Conservation (phyloP, 2,888 invertebrate genomes). For the Escarpia spicata region DNA sequence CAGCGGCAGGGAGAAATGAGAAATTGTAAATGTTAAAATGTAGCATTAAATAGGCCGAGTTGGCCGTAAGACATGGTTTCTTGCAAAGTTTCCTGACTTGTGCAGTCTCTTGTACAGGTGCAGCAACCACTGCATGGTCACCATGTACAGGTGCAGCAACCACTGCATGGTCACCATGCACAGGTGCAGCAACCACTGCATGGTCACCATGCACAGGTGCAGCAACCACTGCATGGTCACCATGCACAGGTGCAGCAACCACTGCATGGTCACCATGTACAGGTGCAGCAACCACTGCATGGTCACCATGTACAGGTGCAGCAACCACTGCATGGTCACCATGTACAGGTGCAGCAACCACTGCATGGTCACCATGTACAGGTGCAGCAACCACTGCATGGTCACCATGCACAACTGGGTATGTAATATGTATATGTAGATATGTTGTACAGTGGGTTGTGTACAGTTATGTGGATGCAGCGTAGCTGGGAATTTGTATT, state of each 20-base stretch:
- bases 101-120: background rate
- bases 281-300: background rate
- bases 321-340: background rate
- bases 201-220: background rate
- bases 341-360: background rate
- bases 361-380: background rate
- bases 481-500: background rate
- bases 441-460: conserved; percentile 5
- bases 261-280: background rate
- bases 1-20: background rate
- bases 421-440: conserved; percentile 16
- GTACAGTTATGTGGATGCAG: background rate
- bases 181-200: too few relatives aligned
- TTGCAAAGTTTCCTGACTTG: background rate
- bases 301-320: background rate
- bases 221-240: too few relatives aligned
- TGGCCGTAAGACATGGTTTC: background rate
- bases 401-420: background rate
- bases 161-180: too few relatives aligned
- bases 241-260: background rate
- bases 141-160: too few relatives aligned
- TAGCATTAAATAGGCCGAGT: background rate
- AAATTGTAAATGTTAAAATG: background rate
- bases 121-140: background rate
- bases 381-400: background rate